Evolutionary conservation across 64 coral and sea anemone species (phyloP).

Genomic region (Hydrozoanthus tunicans): DNA sequence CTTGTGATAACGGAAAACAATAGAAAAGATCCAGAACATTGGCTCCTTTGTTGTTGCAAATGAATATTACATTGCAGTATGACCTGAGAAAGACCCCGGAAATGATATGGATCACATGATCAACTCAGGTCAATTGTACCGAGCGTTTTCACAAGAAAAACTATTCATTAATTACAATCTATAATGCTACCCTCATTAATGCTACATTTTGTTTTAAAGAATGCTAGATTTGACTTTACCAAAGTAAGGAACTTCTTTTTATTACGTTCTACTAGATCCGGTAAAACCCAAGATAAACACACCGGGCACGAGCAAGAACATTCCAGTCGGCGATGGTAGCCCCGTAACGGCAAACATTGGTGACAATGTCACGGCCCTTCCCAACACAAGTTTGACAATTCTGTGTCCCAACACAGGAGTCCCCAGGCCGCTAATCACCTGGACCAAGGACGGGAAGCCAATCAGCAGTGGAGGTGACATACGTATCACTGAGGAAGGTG

Average conservation of each 20-base stretch:
- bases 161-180: too few relatives aligned
- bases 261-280: slow-evolving; percentile 3
- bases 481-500: slow-evolving; percentile 43
- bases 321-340: slow-evolving; percentile 22
- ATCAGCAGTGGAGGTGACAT: not conserved
- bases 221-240: too few relatives aligned
- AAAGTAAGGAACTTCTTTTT: not conserved
- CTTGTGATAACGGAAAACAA: too few relatives aligned
- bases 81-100: too few relatives aligned
- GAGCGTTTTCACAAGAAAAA: too few relatives aligned
- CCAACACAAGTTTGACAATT: slow-evolving; percentile 7
- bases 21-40: too few relatives aligned
- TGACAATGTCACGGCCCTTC: slow-evolving; percentile 18
- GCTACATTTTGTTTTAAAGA: too few relatives aligned
- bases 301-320: not conserved
- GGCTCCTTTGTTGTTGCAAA: too few relatives aligned
- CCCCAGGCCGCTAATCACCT: not conserved
- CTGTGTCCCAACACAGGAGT: not conserved
- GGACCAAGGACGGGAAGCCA: not conserved
- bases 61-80: too few relatives aligned
- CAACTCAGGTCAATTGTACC: too few relatives aligned
- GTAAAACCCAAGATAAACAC: not conserved
- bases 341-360: slow-evolving; percentile 18
- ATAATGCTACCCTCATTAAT: too few relatives aligned
- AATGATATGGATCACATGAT: too few relatives aligned